phyloP scores from a whole-genome alignment of 2,888 invertebrate species.

The Drosophila nigricruria region DNA sequence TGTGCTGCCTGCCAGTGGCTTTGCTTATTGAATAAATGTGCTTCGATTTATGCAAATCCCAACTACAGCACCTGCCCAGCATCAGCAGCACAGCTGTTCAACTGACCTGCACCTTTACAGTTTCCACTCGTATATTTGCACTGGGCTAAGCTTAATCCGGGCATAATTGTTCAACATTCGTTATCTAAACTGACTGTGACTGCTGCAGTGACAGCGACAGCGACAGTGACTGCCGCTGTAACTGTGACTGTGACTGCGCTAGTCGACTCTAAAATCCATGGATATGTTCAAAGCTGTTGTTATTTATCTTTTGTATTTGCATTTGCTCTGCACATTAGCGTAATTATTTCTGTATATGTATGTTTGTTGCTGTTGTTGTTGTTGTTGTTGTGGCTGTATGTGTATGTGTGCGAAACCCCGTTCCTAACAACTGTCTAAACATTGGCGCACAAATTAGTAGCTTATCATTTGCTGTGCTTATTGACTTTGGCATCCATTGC shows the following conservation, averaged over 20 bases:
- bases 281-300: constrained; percentile 28
- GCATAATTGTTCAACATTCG: constrained; percentile 74
- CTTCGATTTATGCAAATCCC: constrained; percentile 73
- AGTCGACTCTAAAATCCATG: constrained; percentile 30
- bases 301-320: constrained; percentile 56
- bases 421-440: constrained; percentile 45
- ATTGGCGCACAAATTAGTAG: constrained; percentile 58
- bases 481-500: constrained; percentile 24
- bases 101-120: not conserved
- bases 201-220: constrained; percentile 27
- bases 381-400: not conserved
- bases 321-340: constrained; percentile 62
- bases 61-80: constrained; percentile 24
- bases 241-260: constrained; percentile 23
- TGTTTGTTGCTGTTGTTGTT: not conserved
- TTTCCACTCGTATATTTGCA: constrained; percentile 27
- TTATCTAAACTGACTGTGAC: constrained; percentile 53
- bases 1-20: constrained; percentile 16
- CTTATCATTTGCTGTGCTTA: constrained; percentile 49
- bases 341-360: constrained; percentile 72
- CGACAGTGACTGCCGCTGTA: constrained; percentile 9
- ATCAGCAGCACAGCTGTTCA: not conserved
- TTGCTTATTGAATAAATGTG: constrained; percentile 74
- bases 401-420: constrained; percentile 15
- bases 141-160: constrained; percentile 54